These are phyloP conservation scores for Steinernema carpocapsae DNA, from an alignment of 2,888 invertebrate genomes.

Conservation along the genomic window DNA sequence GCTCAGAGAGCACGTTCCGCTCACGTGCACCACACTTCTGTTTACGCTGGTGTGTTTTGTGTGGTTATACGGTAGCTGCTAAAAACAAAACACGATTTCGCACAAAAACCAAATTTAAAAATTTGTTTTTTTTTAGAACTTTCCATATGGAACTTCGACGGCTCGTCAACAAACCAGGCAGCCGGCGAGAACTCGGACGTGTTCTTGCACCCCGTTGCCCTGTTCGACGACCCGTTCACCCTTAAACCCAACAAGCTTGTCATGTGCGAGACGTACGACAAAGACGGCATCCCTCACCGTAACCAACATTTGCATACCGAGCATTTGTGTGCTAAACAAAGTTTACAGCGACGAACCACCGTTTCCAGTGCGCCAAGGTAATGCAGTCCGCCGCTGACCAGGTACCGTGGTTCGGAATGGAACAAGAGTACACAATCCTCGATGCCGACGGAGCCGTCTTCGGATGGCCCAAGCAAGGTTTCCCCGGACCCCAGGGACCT, in stretches of 20 bases:
- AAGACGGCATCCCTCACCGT: constrained; percentile 56
- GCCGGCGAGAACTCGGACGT: constrained; percentile 76
- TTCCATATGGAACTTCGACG: constrained; percentile 71
- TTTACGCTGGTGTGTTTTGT: too few relatives aligned
- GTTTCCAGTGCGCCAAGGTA: constrained; percentile 69
- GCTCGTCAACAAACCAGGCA: constrained; percentile 70
- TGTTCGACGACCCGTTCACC: constrained; percentile 82
- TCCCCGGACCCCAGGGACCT: constrained; percentile 74
- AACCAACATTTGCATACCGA: constrained; percentile 31
- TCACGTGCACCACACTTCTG: too few relatives aligned
- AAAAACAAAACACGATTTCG: too few relatives aligned
- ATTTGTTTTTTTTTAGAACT: constrained; percentile 61
- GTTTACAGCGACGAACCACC: constrained; percentile 70
- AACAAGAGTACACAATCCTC: constrained; percentile 73
- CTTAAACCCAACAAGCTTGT: constrained; percentile 59
- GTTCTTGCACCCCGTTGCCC: constrained; percentile 85
- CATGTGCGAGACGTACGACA: constrained; percentile 58
- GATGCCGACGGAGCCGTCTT: constrained; percentile 67
- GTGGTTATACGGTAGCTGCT: too few relatives aligned
- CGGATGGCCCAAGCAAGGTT: constrained; percentile 62
- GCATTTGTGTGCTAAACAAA: constrained; percentile 19
- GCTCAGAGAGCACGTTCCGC: too few relatives aligned
- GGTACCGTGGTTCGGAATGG: constrained; percentile 72
- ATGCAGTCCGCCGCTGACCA: constrained; percentile 70
- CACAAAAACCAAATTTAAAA: background rate